Evolutionary conservation across 2,113 vertebrate species (phyloP).

Genomic region (Ciconia maguari): DNA sequence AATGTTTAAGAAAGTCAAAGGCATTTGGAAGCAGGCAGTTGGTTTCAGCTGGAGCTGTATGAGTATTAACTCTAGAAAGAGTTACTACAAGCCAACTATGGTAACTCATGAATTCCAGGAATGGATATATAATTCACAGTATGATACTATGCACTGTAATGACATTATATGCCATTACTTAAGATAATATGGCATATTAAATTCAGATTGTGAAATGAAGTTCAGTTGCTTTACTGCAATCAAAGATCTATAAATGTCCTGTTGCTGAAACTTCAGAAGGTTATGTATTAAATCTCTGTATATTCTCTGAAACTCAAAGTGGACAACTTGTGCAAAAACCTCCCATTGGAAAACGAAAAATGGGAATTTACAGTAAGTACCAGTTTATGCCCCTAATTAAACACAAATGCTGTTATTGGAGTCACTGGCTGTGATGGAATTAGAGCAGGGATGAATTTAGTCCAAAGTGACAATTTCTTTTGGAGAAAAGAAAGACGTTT

Average conservation of each 20-base stretch:
- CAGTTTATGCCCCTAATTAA: conserved; percentile 14
- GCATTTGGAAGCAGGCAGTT: background rate
- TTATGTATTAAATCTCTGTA: background rate
- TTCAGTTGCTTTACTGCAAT: conserved; percentile 44
- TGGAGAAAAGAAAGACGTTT: background rate
- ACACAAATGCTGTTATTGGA: background rate
- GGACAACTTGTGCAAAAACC: conserved; percentile 7
- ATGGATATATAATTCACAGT: conserved; percentile 36
- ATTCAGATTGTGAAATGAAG: conserved; percentile 40
- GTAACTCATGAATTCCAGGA: background rate
- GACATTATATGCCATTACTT: conserved; percentile 37
- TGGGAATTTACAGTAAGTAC: background rate
- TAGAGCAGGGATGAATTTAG: background rate
- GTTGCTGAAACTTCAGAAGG: conserved; percentile 28
- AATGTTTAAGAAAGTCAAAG: background rate
- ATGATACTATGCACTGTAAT: conserved; percentile 22
- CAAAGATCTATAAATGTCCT: conserved; percentile 46
- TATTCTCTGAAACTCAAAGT: background rate
- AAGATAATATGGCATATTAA: conserved; percentile 45
- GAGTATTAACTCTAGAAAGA: background rate
- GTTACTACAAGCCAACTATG: background rate
- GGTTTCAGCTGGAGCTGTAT: background rate
- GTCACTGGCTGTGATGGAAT: background rate
- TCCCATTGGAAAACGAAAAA: conserved; percentile 38
- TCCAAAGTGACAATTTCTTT: background rate